phyloP scores from a whole-genome alignment of 2,113 vertebrate species.

The Circaetus gallicus region DNA sequence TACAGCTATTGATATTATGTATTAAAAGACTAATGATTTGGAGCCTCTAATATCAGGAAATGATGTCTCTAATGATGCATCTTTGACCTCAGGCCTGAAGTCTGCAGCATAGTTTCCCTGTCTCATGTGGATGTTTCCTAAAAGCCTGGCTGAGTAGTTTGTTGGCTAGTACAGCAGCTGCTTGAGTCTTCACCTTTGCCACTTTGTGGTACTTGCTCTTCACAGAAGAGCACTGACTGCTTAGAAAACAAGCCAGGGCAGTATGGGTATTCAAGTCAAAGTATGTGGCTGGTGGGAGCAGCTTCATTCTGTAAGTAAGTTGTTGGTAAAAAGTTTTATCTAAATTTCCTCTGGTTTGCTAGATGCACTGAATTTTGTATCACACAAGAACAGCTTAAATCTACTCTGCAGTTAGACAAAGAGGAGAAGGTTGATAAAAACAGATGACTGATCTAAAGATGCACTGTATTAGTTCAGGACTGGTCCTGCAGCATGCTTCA shows the following conservation, averaged over 20 bases:
- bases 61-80: slow-evolving; percentile 34
- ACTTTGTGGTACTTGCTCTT: not conserved
- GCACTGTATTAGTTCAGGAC: not conserved
- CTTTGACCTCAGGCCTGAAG: slow-evolving; percentile 45
- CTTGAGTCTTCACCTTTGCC: not conserved
- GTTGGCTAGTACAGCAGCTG: not conserved
- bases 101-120: not conserved
- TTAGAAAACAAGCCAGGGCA: not conserved
- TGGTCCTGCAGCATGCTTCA: not conserved
- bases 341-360: not conserved
- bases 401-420: not conserved
- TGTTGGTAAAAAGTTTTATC: not conserved
- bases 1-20: slow-evolving; percentile 52
- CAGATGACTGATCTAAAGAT: not conserved
- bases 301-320: not conserved
- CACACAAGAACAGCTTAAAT: not conserved
- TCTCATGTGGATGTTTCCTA: not conserved
- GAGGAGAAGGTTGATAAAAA: not conserved
- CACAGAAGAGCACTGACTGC: not conserved
- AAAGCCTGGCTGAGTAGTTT: slow-evolving; percentile 9
- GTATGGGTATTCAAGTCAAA: not conserved
- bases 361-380: not conserved
- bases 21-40: slow-evolving; percentile 61
- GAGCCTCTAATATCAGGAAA: slow-evolving; percentile 52
- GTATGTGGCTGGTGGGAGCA: not conserved